Base-by-base conservation (phyloP, 92 coral and sea anemone genomes). In the Desmophyllum pertusum region DNA sequence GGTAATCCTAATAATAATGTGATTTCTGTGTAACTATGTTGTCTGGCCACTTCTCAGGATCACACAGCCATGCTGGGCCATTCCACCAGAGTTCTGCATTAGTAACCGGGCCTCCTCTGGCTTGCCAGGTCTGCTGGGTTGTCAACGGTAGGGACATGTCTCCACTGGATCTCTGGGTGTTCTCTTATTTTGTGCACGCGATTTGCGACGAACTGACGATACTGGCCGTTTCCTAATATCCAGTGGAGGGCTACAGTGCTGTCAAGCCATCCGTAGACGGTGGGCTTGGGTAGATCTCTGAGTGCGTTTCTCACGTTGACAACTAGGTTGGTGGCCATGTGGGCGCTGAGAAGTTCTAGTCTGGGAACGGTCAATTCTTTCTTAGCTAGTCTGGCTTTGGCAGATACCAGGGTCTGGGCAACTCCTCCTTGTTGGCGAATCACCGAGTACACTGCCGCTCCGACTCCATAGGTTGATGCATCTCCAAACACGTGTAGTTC, bases 201-300 rank as follows among this genome's bases (percentile, higher is more conserved):
- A 33, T 87, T 87, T 13, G 86, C 59, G 40, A 87, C 85, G 46
- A 72, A 87, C 68, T 85, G 85, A 18, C 39, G 66, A 33, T 85
- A 85, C 67, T 30, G 84, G 18, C 88, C 65, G 75, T 85, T 79
- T 19, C 86, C 90, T 4, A 68, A 8, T 23, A 79, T 79, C 89
- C 89, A 86, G 41, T 86, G 89, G 21, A 86, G 78, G 41, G 75
- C 85, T 40, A 86, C 85, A 46, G 89, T 70, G 81, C 90, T 90
- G 84, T 89, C 92, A 10, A 79, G 29, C 89, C 86, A 89, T 9
- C 83, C 89, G 33, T 81, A 45, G 74, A 84, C 46, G 4, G 74
- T 61, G 19, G 83, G 83, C 65, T 78, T 73, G 25, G 83, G 73
- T 62, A 78, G 21, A 1, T 43, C 42, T 30, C 13, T 62, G 1